Base-by-base conservation (phyloP, 2,888 invertebrate species). In the Nomada fabriciana region DNA sequence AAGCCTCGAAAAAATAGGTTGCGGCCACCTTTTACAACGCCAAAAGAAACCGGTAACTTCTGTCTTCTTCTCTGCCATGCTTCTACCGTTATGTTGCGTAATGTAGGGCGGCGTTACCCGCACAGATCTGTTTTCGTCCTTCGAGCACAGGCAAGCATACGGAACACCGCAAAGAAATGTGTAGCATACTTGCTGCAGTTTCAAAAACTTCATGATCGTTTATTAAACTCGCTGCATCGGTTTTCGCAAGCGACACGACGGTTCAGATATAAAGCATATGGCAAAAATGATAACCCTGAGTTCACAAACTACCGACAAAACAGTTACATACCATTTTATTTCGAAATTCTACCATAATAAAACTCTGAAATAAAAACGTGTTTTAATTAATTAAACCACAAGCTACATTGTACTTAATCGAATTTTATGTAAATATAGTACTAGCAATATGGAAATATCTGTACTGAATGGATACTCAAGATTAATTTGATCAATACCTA, bases 61-160 rank as follows among this genome's bases (percentile, higher is more conserved):
- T 84, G 77, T 77, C 83, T 76, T 73, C 64, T 77, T 75, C 82
- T 83, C 60, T 64, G 67, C 53, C 63, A 70, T 57, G 65, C 71
- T 72, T 84, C 75, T 86, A 86, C 86, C 84, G 84, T 86, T 86
- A 86, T 73, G 71, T 86, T 86, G 80, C 86, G 86, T 78, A 86
- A 86, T 76, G 18, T 60, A 81, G 55, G 57, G 71, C 75, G 69
- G 70, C 55, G 67, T 67, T 64, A 79, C 20, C n/a, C 60, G 69
- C 73, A 72, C 75, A 82, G 76, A 77, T 80, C 65, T 79, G 72
- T 75, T 82, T 78, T 79, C 78, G 79, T 79, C 69, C 75, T 73
- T 82, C 72, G 72, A 42, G 29, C 36, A 15, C 25, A 70, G 60
- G 50, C 64, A 59, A 69, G 53, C 67, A 5, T 25, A 43, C 60